Evolutionary conservation across 2,797 vertebrate genomes (phyloP).

Genomic region (Sebastes umbrosus): DNA sequence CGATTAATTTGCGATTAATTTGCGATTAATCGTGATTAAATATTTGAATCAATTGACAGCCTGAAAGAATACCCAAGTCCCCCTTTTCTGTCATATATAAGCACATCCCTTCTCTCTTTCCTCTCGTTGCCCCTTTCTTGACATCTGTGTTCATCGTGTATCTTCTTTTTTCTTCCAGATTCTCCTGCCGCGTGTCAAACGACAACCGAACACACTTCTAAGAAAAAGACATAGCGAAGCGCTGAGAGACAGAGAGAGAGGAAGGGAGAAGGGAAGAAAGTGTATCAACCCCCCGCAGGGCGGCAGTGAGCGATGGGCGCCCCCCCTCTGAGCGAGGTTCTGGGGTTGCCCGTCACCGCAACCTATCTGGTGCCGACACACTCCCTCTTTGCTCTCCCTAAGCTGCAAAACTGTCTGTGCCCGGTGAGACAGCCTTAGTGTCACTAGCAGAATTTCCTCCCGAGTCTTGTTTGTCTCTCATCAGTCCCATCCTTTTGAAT

Average conservation of each 20-base stretch:
- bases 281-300: slow-evolving; percentile 41
- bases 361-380: slow-evolving; percentile 58
- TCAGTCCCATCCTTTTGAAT: slow-evolving; percentile 15
- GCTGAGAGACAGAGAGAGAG: not conserved
- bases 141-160: slow-evolving; percentile 11
- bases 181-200: slow-evolving; percentile 22
- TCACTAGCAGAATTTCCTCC: slow-evolving; percentile 15
- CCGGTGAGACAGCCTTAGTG: slow-evolving; percentile 31
- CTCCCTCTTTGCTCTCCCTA: slow-evolving; percentile 44
- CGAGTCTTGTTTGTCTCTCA: slow-evolving; percentile 20
- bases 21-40: too few relatives aligned
- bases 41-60: too few relatives aligned
- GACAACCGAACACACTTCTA: slow-evolving; percentile 18
- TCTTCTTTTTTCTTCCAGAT: slow-evolving; percentile 13
- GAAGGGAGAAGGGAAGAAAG: slow-evolving; percentile 24
- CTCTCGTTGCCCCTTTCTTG: not conserved
- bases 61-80: not conserved
- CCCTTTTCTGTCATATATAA: not conserved
- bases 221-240: slow-evolving; percentile 22
- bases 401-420: slow-evolving; percentile 57
- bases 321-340: slow-evolving; percentile 49
- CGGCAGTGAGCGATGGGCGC: slow-evolving; percentile 45
- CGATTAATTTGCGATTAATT: too few relatives aligned
- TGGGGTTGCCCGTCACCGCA: slow-evolving; percentile 58
- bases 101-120: not conserved